Evolutionary conservation across 2,797 vertebrate species (phyloP).

Genomic region (Chaunax sp.): DNA sequence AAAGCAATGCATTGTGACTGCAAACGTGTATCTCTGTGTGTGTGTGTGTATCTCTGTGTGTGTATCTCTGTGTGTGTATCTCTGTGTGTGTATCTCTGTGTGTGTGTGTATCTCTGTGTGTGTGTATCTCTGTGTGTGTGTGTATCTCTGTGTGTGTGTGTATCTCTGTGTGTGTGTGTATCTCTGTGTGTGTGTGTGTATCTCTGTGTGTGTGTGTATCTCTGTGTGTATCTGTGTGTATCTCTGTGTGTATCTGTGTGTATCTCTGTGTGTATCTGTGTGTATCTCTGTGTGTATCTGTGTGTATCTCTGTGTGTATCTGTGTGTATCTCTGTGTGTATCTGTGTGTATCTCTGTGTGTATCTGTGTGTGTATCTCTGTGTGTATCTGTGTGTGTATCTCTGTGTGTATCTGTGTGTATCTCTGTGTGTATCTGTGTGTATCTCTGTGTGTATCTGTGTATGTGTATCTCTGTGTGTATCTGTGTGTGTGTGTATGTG

Average conservation of each 20-base stretch:
- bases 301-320: too few species aligned
- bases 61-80: too few species aligned
- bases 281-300: slow-evolving; percentile 4
- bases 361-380: neutral
- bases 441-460: neutral
- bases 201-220: neutral
- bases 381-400: neutral
- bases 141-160: neutral
- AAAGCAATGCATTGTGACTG: slow-evolving; percentile 16
- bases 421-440: neutral
- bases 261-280: too few species aligned
- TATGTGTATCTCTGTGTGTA: too few species aligned
- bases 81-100: neutral
- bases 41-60: slow-evolving; percentile 1
- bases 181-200: neutral
- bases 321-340: slow-evolving; percentile 2
- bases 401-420: neutral
- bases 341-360: too few species aligned
- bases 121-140: neutral
- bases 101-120: neutral
- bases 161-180: neutral
- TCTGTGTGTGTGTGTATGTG: neutral
- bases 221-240: neutral
- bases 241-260: neutral
- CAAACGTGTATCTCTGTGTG: slow-evolving; percentile 2